phyloP scores from a whole-genome alignment of 53 echinoderm and acorn worm genomes.

The Hippasteria phrygiana region DNA sequence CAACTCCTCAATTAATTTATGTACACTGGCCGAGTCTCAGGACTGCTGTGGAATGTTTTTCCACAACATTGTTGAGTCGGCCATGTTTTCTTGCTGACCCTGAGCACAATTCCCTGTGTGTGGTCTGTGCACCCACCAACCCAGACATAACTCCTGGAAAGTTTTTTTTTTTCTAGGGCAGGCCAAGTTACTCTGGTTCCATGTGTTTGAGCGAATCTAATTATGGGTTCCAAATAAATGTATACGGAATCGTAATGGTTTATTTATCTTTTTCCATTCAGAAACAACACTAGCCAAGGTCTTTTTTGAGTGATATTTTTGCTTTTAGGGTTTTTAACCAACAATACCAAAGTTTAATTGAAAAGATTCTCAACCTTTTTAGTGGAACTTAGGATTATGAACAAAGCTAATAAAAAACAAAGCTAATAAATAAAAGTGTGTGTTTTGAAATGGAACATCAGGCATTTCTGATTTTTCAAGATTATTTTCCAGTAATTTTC shows the following conservation, averaged over 20 bases:
- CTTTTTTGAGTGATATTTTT: no score
- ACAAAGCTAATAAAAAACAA: no score
- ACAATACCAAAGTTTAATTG: no score
- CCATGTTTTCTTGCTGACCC: constrained; percentile 65
- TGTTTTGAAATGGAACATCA: no score
- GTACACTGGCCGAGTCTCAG: neutral
- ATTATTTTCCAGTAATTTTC: no score
- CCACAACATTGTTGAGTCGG: constrained; percentile 20
- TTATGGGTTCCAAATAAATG: neutral
- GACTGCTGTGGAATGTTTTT: constrained; percentile 22
- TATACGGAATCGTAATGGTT: neutral
- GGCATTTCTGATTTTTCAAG: no score
- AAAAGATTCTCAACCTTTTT: no score
- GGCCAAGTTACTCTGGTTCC: neutral
- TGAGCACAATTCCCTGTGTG: constrained; percentile 55
- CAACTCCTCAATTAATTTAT: neutral
- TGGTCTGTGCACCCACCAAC: constrained; percentile 17
- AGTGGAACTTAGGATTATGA: no score
- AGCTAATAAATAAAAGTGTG: no score
- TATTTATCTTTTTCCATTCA: neutral
- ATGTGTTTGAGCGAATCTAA: neutral
- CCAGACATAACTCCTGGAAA: constrained; percentile 15
- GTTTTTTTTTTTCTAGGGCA: constrained; percentile 9
- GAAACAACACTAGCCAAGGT: neutral
- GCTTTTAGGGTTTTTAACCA: no score